These are phyloP conservation scores for Pogonomyrmex californicus DNA, from an alignment of 1,140 invertebrate genomes.

Conservation along the genomic window DNA sequence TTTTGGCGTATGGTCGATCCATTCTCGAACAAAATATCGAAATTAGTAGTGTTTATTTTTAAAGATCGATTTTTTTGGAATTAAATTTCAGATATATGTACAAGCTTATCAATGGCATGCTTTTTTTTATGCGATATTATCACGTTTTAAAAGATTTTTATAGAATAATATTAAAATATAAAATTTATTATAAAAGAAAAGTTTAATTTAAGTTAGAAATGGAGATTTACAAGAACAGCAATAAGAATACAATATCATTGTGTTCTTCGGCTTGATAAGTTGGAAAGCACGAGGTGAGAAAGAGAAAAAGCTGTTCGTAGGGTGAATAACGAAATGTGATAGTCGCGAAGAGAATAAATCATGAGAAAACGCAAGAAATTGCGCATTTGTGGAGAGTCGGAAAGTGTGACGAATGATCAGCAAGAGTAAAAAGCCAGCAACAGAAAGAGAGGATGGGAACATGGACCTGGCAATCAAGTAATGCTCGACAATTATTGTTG, in stretches of 20 bases:
- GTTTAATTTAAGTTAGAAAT: not conserved
- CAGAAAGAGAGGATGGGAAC: constrained; percentile 26
- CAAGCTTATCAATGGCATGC: not conserved
- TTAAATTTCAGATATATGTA: not conserved
- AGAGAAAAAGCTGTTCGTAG: not conserved
- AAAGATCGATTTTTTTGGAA: not conserved
- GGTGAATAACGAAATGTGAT: constrained; percentile 20
- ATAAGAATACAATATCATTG: not conserved
- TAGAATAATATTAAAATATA: not conserved
- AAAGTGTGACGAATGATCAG: constrained; percentile 55
- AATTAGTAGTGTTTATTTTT: not conserved
- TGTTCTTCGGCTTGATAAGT: not conserved
- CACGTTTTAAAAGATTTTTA: not conserved
- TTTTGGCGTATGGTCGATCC: not conserved
- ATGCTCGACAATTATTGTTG: constrained; percentile 55
- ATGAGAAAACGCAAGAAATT: constrained; percentile 39
- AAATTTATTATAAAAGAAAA: not conserved
- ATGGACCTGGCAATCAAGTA: constrained; percentile 37
- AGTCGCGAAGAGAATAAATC: constrained; percentile 16
- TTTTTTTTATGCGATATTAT: not conserved
- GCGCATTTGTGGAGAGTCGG: constrained; percentile 24
- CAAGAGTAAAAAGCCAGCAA: constrained; percentile 29
- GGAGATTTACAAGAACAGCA: not conserved
- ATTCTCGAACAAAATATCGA: not conserved
- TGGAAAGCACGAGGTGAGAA: not conserved